These are phyloP conservation scores for Myotis planiceps DNA, from an alignment of 2,797 vertebrate species.

Conservation along the genomic window DNA sequence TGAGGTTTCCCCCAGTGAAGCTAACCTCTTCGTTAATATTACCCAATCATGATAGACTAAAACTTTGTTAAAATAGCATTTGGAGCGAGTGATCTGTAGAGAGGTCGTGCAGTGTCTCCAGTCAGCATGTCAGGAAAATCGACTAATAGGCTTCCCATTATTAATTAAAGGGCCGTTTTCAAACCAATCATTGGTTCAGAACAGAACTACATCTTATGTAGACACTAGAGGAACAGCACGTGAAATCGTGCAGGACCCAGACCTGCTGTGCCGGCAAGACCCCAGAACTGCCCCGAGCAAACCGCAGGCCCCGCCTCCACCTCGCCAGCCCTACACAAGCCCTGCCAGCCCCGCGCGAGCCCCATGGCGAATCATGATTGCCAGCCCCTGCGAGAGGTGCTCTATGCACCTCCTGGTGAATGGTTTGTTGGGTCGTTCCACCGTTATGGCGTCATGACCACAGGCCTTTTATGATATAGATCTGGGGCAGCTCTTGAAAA, in stretches of 20 bases:
- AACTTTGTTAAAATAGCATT: not conserved
- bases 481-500: not conserved
- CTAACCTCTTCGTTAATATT: not conserved
- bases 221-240: not conserved
- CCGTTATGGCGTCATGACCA: too few species aligned
- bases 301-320: too few species aligned
- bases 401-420: too few species aligned
- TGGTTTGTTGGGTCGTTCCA: too few species aligned
- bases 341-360: too few species aligned
- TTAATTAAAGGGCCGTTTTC: slow-evolving; percentile 30
- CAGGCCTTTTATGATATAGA: too few species aligned
- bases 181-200: not conserved
- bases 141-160: not conserved
- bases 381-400: too few species aligned
- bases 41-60: not conserved
- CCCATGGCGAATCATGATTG: too few species aligned
- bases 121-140: slow-evolving; percentile 1
- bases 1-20: not conserved
- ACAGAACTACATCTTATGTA: not conserved
- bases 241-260: too few species aligned
- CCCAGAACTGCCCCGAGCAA: too few species aligned
- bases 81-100: not conserved
- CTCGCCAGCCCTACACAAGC: too few species aligned
- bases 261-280: too few species aligned
- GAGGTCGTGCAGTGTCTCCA: not conserved